Conservation (phyloP, 2,888 invertebrate genomes). For the Mythimna pallens region DNA sequence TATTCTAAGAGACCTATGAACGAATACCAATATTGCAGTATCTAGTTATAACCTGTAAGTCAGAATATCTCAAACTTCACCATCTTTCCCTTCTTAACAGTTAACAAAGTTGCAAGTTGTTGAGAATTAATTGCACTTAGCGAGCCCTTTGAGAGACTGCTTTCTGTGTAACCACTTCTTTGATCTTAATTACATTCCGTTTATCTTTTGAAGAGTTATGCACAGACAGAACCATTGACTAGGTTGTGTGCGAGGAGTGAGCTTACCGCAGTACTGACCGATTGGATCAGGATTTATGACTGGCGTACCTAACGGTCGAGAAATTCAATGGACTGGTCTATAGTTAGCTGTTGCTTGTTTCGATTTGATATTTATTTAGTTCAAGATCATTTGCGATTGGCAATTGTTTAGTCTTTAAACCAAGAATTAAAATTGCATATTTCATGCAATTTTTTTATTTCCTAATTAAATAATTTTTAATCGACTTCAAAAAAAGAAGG, state of each 20-base stretch:
- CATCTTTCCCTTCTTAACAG: constrained; percentile 3
- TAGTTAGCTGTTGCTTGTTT: constrained; percentile 13
- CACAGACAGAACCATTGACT: constrained; percentile 16
- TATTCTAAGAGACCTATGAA: not conserved
- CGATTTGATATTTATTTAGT: constrained; percentile 25
- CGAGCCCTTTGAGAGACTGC: constrained; percentile 33
- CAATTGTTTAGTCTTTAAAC: not conserved
- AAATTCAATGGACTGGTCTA: constrained; percentile 28
- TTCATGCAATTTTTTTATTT: too few relatives aligned
- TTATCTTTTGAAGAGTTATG: constrained; percentile 42
- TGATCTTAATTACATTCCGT: constrained; percentile 40
- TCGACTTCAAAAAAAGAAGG: too few relatives aligned
- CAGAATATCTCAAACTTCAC: constrained; percentile 3
- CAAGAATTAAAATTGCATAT: too few relatives aligned
- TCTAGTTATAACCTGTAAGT: constrained; percentile 5
- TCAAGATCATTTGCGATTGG: not conserved
- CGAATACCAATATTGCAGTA: not conserved
- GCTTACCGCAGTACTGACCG: constrained; percentile 29
- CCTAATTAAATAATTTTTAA: too few relatives aligned
- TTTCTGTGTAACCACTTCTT: constrained; percentile 28
- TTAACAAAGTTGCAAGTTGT: constrained; percentile 34
- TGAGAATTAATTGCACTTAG: constrained; percentile 53
- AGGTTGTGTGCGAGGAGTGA: constrained; percentile 3
- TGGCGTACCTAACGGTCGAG: constrained; percentile 5
- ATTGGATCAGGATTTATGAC: constrained; percentile 51